A percentile compares a stretch with the other conserved stretches of the same genome.
Conservation (phyloP, 2,113 vertebrate genomes). For the Coregonus clupeaformis region DNA sequence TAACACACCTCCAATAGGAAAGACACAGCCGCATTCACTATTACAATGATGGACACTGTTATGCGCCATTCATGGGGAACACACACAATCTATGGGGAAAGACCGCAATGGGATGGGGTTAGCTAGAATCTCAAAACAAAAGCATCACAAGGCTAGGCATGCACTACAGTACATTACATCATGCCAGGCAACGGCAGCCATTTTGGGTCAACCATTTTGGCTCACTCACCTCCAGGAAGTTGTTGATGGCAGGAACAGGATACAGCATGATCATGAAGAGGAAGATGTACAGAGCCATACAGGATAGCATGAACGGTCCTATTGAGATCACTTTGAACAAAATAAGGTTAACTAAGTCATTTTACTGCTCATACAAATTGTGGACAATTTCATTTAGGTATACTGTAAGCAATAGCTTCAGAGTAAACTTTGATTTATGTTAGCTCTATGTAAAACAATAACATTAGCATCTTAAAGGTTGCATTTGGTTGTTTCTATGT, state of each 20-base stretch:
- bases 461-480: no score
- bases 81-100: slow-evolving; percentile 83
- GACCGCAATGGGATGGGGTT: slow-evolving; percentile 1
- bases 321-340: no score
- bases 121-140: background rate
- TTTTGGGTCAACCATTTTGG: no score
- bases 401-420: no score
- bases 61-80: slow-evolving; percentile 89
- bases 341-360: background rate
- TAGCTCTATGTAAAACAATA: no score
- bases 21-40: slow-evolving; percentile 79
- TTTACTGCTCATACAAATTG: no score
- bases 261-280: slow-evolving; percentile 87
- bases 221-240: slow-evolving; percentile 81
- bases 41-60: slow-evolving; percentile 80
- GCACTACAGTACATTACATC: background rate
- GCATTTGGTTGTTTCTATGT: no score
- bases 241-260: slow-evolving; percentile 80
- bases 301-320: slow-evolving; percentile 73
- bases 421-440: no score
- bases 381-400: no score
- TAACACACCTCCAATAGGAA: slow-evolving; percentile 85
- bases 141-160: background rate
- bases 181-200: background rate
- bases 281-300: slow-evolving; percentile 62